These are phyloP conservation scores for Micrasema longulum DNA, from an alignment of 1,140 invertebrate genomes.

Conservation along the genomic window DNA sequence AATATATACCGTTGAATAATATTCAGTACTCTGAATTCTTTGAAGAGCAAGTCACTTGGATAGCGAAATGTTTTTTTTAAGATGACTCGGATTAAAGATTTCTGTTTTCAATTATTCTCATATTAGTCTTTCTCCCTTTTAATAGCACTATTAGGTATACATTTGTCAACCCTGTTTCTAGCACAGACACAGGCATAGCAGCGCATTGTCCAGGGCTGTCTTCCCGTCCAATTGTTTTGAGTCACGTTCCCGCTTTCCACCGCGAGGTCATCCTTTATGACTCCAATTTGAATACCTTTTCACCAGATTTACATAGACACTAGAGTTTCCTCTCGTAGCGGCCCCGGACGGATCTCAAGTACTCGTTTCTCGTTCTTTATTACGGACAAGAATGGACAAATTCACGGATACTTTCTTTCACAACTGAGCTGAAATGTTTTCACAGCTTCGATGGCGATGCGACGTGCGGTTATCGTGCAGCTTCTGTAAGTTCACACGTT, in stretches of 20 bases:
- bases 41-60: too few species aligned
- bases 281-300: constrained; percentile 55
- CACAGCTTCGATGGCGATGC: too few species aligned
- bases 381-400: constrained; percentile 11
- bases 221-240: constrained; percentile 53
- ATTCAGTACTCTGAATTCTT: too few species aligned
- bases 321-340: constrained; percentile 43
- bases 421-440: background rate
- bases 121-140: too few species aligned
- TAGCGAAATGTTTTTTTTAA: too few species aligned
- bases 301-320: constrained; percentile 54
- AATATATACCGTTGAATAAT: too few species aligned
- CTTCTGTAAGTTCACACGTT: too few species aligned
- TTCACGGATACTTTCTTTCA: constrained; percentile 12
- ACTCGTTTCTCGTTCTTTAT: constrained; percentile 32
- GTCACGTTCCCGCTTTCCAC: constrained; percentile 52
- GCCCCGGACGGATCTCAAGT: background rate
- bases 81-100: too few species aligned
- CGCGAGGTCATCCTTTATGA: constrained; percentile 55
- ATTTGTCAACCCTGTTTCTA: too few species aligned
- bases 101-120: too few species aligned
- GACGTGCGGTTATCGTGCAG: too few species aligned
- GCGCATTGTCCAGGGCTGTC: constrained; percentile 38
- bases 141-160: too few species aligned
- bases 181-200: background rate